Evolutionary conservation across 1,140 invertebrate genomes (phyloP).

Genomic region (Arctopsyche grandis): DNA sequence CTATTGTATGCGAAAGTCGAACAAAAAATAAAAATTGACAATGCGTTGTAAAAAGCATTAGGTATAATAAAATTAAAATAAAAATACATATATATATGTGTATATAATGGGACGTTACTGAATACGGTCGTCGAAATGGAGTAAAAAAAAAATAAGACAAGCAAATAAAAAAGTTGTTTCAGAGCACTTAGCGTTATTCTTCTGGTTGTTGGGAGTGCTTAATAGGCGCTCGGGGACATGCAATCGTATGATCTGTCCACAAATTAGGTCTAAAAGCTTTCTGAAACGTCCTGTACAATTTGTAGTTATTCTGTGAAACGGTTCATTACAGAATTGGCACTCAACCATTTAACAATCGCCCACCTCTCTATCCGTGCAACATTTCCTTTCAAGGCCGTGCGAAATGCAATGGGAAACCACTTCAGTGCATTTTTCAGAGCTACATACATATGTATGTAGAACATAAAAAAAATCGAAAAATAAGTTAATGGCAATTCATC

Average conservation of each 20-base stretch:
- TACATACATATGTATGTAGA: too few species aligned
- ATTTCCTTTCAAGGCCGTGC: too few species aligned
- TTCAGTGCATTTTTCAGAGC: too few species aligned
- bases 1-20: not conserved
- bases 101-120: not conserved
- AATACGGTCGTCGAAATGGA: not conserved
- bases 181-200: conserved; percentile 12
- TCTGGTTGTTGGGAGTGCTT: not conserved
- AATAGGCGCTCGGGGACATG: conserved; percentile 16
- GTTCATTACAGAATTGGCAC: too few species aligned
- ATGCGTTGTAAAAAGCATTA: too few species aligned
- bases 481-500: too few species aligned
- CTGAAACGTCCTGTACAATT: not conserved
- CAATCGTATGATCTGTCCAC: conserved; percentile 8
- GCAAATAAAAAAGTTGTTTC: not conserved
- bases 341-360: too few species aligned
- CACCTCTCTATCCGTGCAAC: too few species aligned
- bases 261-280: conserved; percentile 21
- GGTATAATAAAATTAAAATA: not conserved
- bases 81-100: not conserved
- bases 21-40: too few species aligned
- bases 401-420: too few species aligned
- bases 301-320: too few species aligned
- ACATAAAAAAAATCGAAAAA: too few species aligned
- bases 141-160: not conserved